phyloP scores from a whole-genome alignment of 2,888 invertebrate genomes.

The Augochlorella aurata region DNA sequence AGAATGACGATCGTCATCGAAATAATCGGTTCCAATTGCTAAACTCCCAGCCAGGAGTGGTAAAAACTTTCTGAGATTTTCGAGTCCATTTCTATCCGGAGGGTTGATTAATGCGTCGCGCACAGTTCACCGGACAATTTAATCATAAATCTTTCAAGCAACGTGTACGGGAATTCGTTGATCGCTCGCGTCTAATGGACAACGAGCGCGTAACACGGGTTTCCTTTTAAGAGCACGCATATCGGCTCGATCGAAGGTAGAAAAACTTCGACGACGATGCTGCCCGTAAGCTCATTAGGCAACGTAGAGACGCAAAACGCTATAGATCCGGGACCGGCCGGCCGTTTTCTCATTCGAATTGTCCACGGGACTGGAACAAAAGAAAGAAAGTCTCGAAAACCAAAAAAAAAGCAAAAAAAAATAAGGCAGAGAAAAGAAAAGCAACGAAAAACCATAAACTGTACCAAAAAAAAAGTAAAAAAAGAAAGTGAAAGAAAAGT shows the following conservation, averaged over 20 bases:
- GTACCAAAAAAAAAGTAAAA: not conserved
- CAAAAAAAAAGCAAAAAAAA: not conserved
- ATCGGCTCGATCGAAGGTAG: not conserved
- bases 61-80: not conserved
- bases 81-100: not conserved
- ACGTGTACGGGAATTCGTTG: conserved; percentile 42
- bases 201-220: conserved; percentile 18
- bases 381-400: not conserved
- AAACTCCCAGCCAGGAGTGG: not conserved
- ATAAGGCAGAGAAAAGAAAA: not conserved
- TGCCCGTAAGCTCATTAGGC: conserved; percentile 27
- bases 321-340: conserved; percentile 16
- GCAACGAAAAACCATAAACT: not conserved
- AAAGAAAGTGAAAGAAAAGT: not conserved
- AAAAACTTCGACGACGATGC: conserved; percentile 10
- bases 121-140: not conserved
- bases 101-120: conserved; percentile 8
- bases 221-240: conserved; percentile 36
- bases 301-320: conserved; percentile 32
- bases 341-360: not conserved
- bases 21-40: too few relatives aligned
- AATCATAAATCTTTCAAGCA: conserved; percentile 51
- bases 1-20: too few relatives aligned
- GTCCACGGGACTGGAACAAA: too few relatives aligned
- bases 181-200: not conserved